Evolutionary conservation across 2,888 invertebrate genomes (phyloP).

Genomic region (Idaea biselata): DNA sequence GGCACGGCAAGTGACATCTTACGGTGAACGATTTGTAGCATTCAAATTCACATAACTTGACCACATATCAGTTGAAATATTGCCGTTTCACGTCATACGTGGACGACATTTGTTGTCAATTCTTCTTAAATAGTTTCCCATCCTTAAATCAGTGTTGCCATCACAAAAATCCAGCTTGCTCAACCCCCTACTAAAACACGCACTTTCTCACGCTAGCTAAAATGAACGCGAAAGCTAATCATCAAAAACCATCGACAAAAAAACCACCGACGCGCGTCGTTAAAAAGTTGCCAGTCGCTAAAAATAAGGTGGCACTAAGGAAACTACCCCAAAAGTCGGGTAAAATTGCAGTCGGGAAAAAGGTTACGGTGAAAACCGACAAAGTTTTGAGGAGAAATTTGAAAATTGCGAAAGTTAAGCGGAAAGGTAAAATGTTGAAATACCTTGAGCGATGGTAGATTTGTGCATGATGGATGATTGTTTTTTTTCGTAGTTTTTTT

Average conservation of each 20-base stretch:
- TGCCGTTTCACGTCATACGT: too few relatives aligned
- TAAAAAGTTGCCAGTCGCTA: slow-evolving; percentile 37
- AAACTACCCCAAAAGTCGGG: slow-evolving; percentile 47
- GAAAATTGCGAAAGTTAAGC: slow-evolving; percentile 52
- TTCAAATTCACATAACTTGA: too few relatives aligned
- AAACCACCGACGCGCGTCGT: slow-evolving; percentile 23
- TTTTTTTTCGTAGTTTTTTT: not conserved
- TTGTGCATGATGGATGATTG: slow-evolving; percentile 27
- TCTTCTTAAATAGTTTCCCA: not conserved
- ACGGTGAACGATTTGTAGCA: too few relatives aligned
- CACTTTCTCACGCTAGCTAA: slow-evolving; percentile 2
- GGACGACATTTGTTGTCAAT: too few relatives aligned
- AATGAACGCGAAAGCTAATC: not conserved
- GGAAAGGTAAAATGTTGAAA: slow-evolving; percentile 58
- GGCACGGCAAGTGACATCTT: too few relatives aligned
- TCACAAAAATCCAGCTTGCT: not conserved
- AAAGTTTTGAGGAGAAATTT: slow-evolving; percentile 56
- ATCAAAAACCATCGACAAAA: slow-evolving; percentile 5
- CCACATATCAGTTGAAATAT: too few relatives aligned
- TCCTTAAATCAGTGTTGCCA: not conserved
- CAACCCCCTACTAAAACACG: not conserved
- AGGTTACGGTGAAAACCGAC: slow-evolving; percentile 35
- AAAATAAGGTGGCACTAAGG: slow-evolving; percentile 33
- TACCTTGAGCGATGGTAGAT: slow-evolving; percentile 2
- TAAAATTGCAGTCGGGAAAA: slow-evolving; percentile 38